Base-by-base conservation (phyloP, 2,113 vertebrate species). In the Cryptomyrus ogoouensis region DNA sequence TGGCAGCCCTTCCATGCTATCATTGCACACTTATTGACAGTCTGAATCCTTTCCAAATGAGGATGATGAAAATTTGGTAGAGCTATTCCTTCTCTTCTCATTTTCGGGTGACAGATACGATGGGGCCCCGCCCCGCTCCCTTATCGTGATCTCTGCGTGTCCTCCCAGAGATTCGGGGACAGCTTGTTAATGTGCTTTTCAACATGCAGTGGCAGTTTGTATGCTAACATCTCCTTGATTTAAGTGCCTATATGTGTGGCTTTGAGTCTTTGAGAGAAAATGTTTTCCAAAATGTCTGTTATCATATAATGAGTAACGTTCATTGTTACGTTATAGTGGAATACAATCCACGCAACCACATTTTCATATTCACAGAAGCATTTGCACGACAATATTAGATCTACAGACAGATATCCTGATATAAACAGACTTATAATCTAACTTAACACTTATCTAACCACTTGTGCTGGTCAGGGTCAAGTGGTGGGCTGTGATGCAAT, bases 1-100 rank as follows among this genome's bases (percentile, higher is more conserved):
- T 96, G 96, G 96, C 96, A 96, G 94, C 92, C 89, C 93, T 95
- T 96, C 94, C 94, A 94, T 94, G 92, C 95, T 93, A 94, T 96
- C 94, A 95, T 95, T 93, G 92, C 92, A 88, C 91, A 94, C 93
- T 95, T 95, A 96, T 95, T 96, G 95, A 96, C 95, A 94, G 94
- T 89, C 90, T 90, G 94, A 92, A 93, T 94, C 92, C 93, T 90
- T 92, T 93, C 90, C 92, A 95, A 96, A 94, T 94, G 94, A 91
- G 93, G 92, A 88, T 66, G 12, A 44, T 91, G 91, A 92, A 91
- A 91, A 92, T 85, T 83, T 89, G 86, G 5, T 90, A 91, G 93
- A 91, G 92, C 94, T 94, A 85, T 90, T 89, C 83, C 85, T 90
- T 93, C 90, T 89, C 58, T 89, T 92, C 89, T 93, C 90, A 93